These are phyloP conservation scores for Aurelia coerulea DNA, from an alignment of 30 jellyfish, hydroid and myxozoan species.

Conservation along the genomic window DNA sequence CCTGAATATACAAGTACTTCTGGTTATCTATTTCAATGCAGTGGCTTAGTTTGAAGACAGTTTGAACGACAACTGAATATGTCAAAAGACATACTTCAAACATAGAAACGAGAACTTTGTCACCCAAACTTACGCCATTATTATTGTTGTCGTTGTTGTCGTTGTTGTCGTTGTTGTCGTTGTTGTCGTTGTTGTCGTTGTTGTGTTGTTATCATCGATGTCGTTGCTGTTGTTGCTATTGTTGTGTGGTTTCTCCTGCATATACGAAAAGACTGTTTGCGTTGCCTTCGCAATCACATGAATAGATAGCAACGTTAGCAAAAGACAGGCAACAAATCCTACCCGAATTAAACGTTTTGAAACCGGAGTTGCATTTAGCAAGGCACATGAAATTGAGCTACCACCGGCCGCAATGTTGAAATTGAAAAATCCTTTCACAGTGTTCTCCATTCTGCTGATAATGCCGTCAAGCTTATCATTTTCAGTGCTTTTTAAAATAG, in stretches of 20 bases:
- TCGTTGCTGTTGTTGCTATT: too few species aligned
- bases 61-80: conserved; percentile 23
- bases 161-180: too few species aligned
- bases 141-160: too few species aligned
- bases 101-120: conserved; percentile 16
- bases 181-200: too few species aligned
- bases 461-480: not conserved
- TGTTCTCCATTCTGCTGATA: not conserved
- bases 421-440: conserved; percentile 2
- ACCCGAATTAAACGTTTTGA: conserved; percentile 2
- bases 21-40: conserved; percentile 34
- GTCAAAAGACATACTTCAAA: conserved; percentile 30
- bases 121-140: not conserved
- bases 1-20: conserved; percentile 26
- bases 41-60: conserved; percentile 18
- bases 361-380: conserved; percentile 19
- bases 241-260: too few species aligned
- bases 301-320: too few species aligned
- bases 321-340: conserved; percentile 1
- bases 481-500: not conserved
- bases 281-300: too few species aligned
- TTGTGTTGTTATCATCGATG: too few species aligned
- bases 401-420: not conserved
- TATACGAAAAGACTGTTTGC: too few species aligned
- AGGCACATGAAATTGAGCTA: conserved; percentile 10